phyloP scores from a whole-genome alignment of 2,113 vertebrate genomes.

The Diphyllodes magnificus region DNA sequence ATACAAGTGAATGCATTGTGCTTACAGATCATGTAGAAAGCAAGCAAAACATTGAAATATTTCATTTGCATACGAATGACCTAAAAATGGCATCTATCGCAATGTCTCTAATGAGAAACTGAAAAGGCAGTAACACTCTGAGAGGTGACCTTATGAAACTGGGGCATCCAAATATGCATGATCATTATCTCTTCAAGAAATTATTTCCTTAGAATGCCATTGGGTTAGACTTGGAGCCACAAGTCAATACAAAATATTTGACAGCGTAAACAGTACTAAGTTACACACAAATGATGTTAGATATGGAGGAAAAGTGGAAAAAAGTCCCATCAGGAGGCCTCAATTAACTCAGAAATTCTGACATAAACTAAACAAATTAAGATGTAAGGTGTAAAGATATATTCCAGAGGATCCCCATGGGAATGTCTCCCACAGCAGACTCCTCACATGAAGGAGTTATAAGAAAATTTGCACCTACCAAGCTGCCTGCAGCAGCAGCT shows the following conservation, averaged over 20 bases:
- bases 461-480: neutral
- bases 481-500: neutral
- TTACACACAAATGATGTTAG: neutral
- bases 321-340: neutral
- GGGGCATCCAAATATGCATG: neutral
- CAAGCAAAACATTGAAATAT: neutral
- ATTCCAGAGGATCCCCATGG: neutral
- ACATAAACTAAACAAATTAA: neutral
- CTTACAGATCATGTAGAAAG: neutral
- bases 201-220: neutral
- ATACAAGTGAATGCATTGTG: neutral
- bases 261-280: neutral
- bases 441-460: neutral
- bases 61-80: neutral
- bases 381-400: neutral
- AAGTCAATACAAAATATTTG: neutral
- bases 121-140: neutral
- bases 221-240: accelerated
- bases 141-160: neutral
- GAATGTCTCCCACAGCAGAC: neutral
- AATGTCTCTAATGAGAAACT: neutral
- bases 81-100: neutral
- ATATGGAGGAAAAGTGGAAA: neutral
- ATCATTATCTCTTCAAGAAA: neutral
- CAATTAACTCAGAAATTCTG: neutral